A percentile compares a stretch with the other conserved stretches of the same genome.
Conservation (phyloP, 2,888 invertebrate genomes). For the Campoletis raptor region DNA sequence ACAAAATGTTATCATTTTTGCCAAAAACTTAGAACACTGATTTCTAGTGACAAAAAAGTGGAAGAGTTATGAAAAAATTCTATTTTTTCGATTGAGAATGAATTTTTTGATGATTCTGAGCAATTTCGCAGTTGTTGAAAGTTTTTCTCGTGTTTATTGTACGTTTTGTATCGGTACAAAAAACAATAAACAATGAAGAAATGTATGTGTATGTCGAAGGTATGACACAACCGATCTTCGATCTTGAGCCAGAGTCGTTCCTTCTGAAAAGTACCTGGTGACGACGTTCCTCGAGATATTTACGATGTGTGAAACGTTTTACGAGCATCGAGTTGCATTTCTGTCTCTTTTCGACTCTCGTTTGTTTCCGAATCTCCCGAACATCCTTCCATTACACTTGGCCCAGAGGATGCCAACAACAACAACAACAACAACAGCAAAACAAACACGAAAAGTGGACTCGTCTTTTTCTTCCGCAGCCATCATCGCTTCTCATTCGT, state of each 20-base stretch:
- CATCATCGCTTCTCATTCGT: not conserved
- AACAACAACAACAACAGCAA: not conserved
- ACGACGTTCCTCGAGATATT: conserved; percentile 61
- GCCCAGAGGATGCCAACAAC: not conserved
- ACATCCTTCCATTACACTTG: conserved; percentile 43
- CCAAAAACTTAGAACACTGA: too few species aligned
- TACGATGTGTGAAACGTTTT: conserved; percentile 73
- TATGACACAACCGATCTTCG: conserved; percentile 5
- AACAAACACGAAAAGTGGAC: conserved; percentile 2
- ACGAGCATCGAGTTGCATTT: conserved; percentile 65
- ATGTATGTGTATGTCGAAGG: not conserved
- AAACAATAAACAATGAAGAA: not conserved
- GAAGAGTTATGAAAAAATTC: too few species aligned
- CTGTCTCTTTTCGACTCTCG: not conserved
- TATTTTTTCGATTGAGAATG: too few species aligned
- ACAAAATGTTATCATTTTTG: not conserved
- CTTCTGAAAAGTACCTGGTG: conserved; percentile 68
- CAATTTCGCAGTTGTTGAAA: not conserved
- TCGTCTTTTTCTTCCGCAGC: not conserved
- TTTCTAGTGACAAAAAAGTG: too few species aligned
- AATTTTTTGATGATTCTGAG: not conserved
- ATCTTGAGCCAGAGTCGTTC: conserved; percentile 36
- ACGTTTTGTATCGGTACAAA: not conserved
- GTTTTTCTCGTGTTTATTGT: not conserved
- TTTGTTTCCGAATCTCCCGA: conserved; percentile 6